phyloP scores from a whole-genome alignment of 2,888 invertebrate genomes.

The Tholera decimalis region DNA sequence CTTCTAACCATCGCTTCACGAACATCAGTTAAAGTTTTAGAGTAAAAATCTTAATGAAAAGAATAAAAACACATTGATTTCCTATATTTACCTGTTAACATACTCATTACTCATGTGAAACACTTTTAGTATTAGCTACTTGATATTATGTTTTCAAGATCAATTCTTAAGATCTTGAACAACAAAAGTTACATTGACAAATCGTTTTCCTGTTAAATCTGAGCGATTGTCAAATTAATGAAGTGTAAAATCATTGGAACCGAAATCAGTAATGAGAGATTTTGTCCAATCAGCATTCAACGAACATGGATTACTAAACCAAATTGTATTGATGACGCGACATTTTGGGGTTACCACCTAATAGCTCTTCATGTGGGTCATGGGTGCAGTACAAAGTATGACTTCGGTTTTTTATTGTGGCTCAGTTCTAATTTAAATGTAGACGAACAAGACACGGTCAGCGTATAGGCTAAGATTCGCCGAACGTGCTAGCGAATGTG shows the following conservation, averaged over 20 bases:
- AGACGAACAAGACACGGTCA: too few species aligned
- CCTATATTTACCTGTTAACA: too few species aligned
- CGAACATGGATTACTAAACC: conserved; percentile 24
- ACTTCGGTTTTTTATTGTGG: too few species aligned
- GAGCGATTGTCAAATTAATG: conserved; percentile 3
- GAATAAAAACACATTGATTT: too few species aligned
- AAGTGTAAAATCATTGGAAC: conserved; percentile 35
- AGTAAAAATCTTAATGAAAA: too few species aligned
- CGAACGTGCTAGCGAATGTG: too few species aligned
- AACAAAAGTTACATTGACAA: neutral
- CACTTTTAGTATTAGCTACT: neutral
- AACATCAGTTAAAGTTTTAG: too few species aligned
- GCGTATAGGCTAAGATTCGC: too few species aligned
- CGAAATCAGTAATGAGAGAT: conserved; percentile 17
- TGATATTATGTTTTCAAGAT: neutral
- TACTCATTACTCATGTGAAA: too few species aligned
- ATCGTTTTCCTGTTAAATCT: conserved; percentile 46
- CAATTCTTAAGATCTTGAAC: neutral
- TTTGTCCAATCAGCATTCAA: conserved; percentile 33
- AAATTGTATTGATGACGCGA: conserved; percentile 9
- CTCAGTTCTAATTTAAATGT: too few species aligned
- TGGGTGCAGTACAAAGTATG: neutral
- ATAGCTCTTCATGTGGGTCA: neutral
- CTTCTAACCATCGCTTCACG: too few species aligned
- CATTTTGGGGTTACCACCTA: neutral